Evolutionary conservation across 1,140 invertebrate species (phyloP).

Genomic region (Rhysida immarginata): DNA sequence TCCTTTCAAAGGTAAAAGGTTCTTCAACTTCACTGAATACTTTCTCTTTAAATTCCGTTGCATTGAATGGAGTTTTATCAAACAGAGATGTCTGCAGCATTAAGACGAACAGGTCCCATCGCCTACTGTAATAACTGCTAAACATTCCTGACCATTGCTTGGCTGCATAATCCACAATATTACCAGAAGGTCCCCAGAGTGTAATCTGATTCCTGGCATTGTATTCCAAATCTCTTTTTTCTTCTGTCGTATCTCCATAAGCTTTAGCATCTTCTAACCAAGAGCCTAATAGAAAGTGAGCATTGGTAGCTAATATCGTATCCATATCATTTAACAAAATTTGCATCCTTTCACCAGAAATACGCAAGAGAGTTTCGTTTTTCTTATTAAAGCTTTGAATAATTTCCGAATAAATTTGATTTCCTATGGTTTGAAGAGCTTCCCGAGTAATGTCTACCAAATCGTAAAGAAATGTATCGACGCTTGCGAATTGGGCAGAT

Average conservation of each 20-base stretch:
- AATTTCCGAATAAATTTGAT: slow-evolving; percentile 46
- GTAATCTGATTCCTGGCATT: slow-evolving; percentile 87
- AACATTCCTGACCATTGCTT: slow-evolving; percentile 75
- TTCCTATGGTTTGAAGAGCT: slow-evolving; percentile 54
- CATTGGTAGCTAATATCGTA: slow-evolving; percentile 45
- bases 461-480: slow-evolving; percentile 38
- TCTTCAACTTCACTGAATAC: slow-evolving; percentile 48
- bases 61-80: slow-evolving; percentile 29
- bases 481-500: not conserved
- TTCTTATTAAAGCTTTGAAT: slow-evolving; percentile 18
- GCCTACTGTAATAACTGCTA: slow-evolving; percentile 45
- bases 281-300: slow-evolving; percentile 48
- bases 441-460: slow-evolving; percentile 75
- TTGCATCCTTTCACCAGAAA: slow-evolving; percentile 21
- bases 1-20: slow-evolving; percentile 43
- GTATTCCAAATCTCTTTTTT: slow-evolving; percentile 47
- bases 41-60: slow-evolving; percentile 30
- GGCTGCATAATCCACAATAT: slow-evolving; percentile 75
- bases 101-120: slow-evolving; percentile 51
- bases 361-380: slow-evolving; percentile 6
- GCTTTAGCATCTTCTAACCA: slow-evolving; percentile 56
- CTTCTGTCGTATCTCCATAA: slow-evolving; percentile 32
- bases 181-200: slow-evolving; percentile 72
- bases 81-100: slow-evolving; percentile 12
- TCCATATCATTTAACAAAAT: slow-evolving; percentile 50